phyloP scores from a whole-genome alignment of 2,113 vertebrate genomes.

The Leptocoma aspasia region DNA sequence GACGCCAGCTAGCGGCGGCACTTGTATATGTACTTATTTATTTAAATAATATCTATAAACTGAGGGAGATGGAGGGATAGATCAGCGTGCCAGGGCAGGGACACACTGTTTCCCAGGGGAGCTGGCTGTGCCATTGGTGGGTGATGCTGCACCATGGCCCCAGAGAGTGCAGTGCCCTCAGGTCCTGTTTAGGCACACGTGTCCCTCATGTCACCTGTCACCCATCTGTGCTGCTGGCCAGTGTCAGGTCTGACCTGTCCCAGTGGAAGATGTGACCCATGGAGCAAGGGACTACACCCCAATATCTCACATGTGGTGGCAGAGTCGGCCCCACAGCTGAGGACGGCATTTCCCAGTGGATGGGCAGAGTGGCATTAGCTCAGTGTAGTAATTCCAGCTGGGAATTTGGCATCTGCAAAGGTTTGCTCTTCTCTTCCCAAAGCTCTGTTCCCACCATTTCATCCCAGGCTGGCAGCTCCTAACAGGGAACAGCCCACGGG shows the following conservation, averaged over 20 bases:
- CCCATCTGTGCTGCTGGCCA: not conserved
- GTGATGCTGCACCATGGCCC: rapidly evolving
- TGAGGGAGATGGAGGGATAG: rapidly evolving
- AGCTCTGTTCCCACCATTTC: rapidly evolving
- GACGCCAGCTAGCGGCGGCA: slow-evolving; percentile 53
- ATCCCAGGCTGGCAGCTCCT: not conserved
- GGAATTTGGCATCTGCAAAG: not conserved
- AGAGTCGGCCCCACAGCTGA: rapidly evolving
- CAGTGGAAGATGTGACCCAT: rapidly evolving
- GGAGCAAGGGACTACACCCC: not conserved
- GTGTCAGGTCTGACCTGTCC: not conserved
- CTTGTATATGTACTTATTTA: not conserved
- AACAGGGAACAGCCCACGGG: rapidly evolving
- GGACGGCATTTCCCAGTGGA: rapidly evolving
- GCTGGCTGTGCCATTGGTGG: not conserved
- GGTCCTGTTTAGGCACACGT: not conserved
- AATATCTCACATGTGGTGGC: rapidly evolving
- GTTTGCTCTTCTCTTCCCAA: not conserved
- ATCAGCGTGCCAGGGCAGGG: not conserved
- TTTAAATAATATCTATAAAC: not conserved
- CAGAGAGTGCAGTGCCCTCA: rapidly evolving
- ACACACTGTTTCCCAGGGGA: not conserved
- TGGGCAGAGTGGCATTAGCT: not conserved
- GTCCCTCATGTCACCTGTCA: rapidly evolving
- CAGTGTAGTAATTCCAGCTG: not conserved